Percentiles rank a stretch among this genome's conserved stretches.
Evolutionary conservation across 2,888 invertebrate genomes (phyloP).

Genomic region (Cephus rjabovi): DNA sequence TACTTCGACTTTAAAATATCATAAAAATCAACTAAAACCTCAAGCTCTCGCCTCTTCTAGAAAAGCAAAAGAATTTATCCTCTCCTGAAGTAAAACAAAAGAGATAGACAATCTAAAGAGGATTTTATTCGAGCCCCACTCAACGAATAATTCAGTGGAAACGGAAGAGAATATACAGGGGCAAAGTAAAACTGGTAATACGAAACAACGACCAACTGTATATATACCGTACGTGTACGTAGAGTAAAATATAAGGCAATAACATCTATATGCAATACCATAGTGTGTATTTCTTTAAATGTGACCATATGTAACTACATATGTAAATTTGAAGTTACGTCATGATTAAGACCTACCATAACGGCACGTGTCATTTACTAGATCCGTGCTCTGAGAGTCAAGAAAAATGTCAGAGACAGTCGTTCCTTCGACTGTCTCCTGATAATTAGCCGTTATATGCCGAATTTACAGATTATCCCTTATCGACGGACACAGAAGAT

Average conservation of each 20-base stretch:
- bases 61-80: neutral
- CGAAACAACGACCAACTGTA: neutral
- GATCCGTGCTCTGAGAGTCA: slow-evolving; percentile 29
- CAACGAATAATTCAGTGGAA: neutral
- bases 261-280: too few species aligned
- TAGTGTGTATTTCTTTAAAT: too few species aligned
- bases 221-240: too few species aligned
- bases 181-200: neutral
- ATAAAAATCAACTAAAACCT: neutral
- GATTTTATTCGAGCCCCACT: neutral
- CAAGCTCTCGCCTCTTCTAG: neutral
- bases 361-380: slow-evolving; percentile 34
- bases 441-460: neutral
- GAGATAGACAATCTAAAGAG: neutral
- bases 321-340: neutral
- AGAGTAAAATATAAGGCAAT: too few species aligned
- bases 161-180: neutral
- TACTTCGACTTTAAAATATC: neutral
- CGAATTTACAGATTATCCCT: neutral
- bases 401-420: slow-evolving; percentile 23
- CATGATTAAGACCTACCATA: slow-evolving; percentile 16
- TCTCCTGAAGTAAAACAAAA: neutral
- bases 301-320: neutral
- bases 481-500: neutral
- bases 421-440: neutral